A percentile compares a stretch with the other conserved stretches of the same genome.
phyloP scores from a whole-genome alignment of 2,888 invertebrate genomes.

The Pterostichus niger region DNA sequence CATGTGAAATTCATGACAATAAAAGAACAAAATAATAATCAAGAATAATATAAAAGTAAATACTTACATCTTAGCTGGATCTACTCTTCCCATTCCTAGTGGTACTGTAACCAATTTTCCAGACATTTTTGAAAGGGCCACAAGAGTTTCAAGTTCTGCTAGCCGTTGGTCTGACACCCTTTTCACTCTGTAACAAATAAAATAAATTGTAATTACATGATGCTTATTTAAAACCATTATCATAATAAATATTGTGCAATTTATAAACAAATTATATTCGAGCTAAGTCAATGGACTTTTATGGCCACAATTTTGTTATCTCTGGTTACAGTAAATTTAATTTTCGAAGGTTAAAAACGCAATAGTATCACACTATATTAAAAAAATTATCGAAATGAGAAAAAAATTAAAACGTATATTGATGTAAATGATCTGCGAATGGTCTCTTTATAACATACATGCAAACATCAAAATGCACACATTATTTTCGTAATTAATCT shows the following conservation, averaged over 20 bases:
- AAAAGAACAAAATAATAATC: background rate
- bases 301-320: conserved; percentile 30
- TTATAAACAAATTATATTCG: background rate
- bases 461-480: background rate
- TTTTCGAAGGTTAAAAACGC: conserved; percentile 42
- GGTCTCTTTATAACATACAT: background rate
- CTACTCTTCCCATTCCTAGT: conserved; percentile 78
- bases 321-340: conserved; percentile 20
- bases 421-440: background rate
- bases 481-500: background rate
- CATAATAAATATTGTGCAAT: conserved; percentile 19
- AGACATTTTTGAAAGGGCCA: conserved; percentile 78
- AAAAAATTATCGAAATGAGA: background rate
- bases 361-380: background rate
- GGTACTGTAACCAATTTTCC: conserved; percentile 78
- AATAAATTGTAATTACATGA: conserved; percentile 59
- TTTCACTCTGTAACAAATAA: conserved; percentile 76
- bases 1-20: too few relatives aligned
- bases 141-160: conserved; percentile 80
- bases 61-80: conserved; percentile 80
- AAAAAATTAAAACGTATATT: conserved; percentile 30
- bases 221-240: background rate
- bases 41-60: background rate
- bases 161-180: conserved; percentile 81
- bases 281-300: conserved; percentile 17